Conservation (phyloP, 2,888 invertebrate species). For the Drosophila flavopinicola region DNA sequence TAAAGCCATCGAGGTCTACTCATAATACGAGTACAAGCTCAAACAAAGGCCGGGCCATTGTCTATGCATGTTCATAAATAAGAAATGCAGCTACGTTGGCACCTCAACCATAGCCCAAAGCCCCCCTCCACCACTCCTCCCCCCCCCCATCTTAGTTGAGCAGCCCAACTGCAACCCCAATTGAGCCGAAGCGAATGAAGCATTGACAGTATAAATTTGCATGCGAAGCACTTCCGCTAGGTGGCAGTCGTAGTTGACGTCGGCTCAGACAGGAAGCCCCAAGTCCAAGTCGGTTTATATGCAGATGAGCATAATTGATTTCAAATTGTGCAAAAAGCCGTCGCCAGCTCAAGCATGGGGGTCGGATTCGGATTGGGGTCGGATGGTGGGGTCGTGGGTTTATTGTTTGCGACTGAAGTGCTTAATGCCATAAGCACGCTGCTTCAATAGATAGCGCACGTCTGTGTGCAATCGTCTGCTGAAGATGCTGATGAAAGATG, state of each 20-base stretch:
- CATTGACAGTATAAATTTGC: conserved; percentile 79
- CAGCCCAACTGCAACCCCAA: conserved; percentile 19
- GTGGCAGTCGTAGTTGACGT: conserved; percentile 13
- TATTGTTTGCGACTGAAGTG: conserved; percentile 54
- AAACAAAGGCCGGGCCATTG: conserved; percentile 58
- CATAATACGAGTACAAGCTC: conserved; percentile 26
- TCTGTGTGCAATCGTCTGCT: background rate
- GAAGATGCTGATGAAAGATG: conserved; percentile 29
- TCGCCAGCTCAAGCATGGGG: background rate
- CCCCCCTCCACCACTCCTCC: conserved; percentile 14
- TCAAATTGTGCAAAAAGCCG: conserved; percentile 59
- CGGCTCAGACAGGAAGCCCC: conserved; percentile 42
- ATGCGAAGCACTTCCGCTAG: conserved; percentile 71
- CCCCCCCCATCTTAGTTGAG: background rate
- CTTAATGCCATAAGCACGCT: conserved; percentile 50
- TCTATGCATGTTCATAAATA: conserved; percentile 79
- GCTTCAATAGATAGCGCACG: conserved; percentile 57
- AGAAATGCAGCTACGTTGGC: conserved; percentile 70
- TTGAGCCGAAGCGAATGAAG: conserved; percentile 19
- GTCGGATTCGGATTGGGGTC: conserved; percentile 8
- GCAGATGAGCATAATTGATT: conserved; percentile 82
- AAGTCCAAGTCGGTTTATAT: conserved; percentile 74
- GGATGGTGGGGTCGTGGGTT: conserved; percentile 1
- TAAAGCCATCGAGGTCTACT: conserved; percentile 18
- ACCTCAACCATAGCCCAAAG: conserved; percentile 31